Percentiles rank a stretch among this genome's conserved stretches.
phyloP scores from a whole-genome alignment of 2,888 invertebrate genomes.

The Xestia xanthographa region DNA sequence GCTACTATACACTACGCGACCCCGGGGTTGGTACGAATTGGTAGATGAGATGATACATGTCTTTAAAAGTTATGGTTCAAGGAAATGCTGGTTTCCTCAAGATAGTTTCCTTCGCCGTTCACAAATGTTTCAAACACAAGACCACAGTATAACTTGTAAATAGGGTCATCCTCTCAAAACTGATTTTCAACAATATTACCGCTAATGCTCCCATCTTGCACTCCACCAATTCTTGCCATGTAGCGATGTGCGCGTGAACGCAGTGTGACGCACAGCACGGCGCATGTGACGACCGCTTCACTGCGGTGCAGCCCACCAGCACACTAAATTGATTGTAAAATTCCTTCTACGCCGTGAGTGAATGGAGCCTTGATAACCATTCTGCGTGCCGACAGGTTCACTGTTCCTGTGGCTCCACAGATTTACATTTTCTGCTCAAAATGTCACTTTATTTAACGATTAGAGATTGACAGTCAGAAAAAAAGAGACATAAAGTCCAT shows the following conservation, averaged over 20 bases:
- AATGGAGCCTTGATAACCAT: conserved; percentile 2
- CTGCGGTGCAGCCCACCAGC: conserved; percentile 22
- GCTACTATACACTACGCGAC: too few relatives aligned
- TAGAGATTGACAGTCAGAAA: background rate
- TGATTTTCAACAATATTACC: background rate
- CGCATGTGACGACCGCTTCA: conserved; percentile 16
- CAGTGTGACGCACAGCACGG: conserved; percentile 38
- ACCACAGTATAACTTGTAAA: background rate
- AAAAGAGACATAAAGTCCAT: background rate
- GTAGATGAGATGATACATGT: too few relatives aligned
- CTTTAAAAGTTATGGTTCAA: background rate
- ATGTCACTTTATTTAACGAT: background rate
- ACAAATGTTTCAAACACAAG: background rate
- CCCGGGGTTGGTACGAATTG: too few relatives aligned
- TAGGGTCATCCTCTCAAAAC: background rate
- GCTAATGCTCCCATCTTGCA: background rate
- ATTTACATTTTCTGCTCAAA: background rate
- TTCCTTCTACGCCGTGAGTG: background rate
- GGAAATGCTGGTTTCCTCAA: background rate
- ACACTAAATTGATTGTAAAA: conserved; percentile 35
- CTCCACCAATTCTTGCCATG: conserved; percentile 1
- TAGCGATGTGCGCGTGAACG: conserved; percentile 47
- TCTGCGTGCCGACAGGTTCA: too few relatives aligned
- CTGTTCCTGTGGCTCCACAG: background rate
- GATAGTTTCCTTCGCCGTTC: background rate